Evolutionary conservation across 2,797 vertebrate genomes (phyloP).

Genomic region (Aselliscus stoliczkanus): DNA sequence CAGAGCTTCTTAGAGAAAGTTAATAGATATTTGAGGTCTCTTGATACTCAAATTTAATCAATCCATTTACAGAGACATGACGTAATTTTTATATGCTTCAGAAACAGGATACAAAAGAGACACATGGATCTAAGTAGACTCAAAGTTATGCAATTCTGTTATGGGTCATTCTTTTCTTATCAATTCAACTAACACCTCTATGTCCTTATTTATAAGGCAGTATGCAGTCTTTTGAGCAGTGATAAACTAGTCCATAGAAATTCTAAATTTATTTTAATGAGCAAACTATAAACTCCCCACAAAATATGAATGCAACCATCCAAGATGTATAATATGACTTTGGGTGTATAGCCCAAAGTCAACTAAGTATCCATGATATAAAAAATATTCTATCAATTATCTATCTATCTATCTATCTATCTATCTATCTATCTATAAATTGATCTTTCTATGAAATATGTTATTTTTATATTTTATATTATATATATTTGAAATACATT

Average conservation of each 20-base stretch:
- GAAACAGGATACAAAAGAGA: neutral
- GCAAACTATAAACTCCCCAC: neutral
- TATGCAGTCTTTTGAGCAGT: neutral
- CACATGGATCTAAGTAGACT: neutral
- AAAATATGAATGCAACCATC: neutral
- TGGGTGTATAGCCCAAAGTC: neutral
- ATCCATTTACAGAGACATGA: neutral
- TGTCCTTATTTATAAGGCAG: neutral
- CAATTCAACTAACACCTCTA: neutral
- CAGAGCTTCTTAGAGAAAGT: neutral
- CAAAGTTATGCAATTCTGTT: neutral
- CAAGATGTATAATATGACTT: neutral
- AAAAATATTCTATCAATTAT: neutral
- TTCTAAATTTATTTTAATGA: conserved; percentile 8
- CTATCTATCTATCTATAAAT: neutral
- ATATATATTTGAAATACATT: neutral
- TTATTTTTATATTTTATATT: neutral
- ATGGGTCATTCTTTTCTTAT: neutral
- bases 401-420: neutral
- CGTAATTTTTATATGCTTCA: neutral
- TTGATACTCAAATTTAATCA: conserved; percentile 1
- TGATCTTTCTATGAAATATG: neutral
- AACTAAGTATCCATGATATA: neutral
- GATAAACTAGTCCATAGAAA: neutral
- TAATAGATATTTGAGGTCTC: neutral